Percentiles rank a stretch among this genome's conserved stretches.
phyloP scores from a whole-genome alignment of 2,113 vertebrate genomes.

The Eidolon helvum region DNA sequence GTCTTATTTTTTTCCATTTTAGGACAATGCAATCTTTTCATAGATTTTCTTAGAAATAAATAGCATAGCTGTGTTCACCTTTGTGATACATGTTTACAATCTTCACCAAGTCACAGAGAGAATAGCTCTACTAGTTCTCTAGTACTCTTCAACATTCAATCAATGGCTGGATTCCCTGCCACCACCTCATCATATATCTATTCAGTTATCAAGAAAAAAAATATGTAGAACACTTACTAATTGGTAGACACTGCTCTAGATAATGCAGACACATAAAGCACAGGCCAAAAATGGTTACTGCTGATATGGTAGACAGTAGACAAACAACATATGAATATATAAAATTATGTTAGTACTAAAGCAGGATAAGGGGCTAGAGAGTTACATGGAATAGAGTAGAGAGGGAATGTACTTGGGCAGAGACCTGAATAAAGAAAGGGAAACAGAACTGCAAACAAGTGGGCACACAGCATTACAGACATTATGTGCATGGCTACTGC shows the following conservation, averaged over 20 bases:
- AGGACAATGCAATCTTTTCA: neutral
- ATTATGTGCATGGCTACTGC: accelerated
- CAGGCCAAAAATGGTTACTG: neutral
- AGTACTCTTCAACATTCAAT: neutral
- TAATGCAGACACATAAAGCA: neutral
- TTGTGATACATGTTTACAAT: neutral
- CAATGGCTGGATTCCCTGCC: neutral
- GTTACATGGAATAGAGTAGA: neutral
- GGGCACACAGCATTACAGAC: neutral
- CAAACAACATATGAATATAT: neutral
- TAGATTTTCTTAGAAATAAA: neutral
- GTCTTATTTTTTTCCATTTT: neutral
- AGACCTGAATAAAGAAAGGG: neutral
- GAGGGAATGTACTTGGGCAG: neutral
- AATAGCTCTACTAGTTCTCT: neutral
- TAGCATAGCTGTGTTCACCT: neutral
- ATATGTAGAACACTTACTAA: neutral
- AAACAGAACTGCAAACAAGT: neutral
- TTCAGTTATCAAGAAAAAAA: neutral
- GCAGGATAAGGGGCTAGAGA: neutral
- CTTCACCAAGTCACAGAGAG: neutral
- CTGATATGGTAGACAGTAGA: neutral
- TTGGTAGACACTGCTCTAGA: neutral
- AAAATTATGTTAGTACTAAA: neutral
- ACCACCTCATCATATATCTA: neutral